These are phyloP conservation scores for Drosophila truncata DNA, from an alignment of 1,140 invertebrate genomes.

Conservation along the genomic window DNA sequence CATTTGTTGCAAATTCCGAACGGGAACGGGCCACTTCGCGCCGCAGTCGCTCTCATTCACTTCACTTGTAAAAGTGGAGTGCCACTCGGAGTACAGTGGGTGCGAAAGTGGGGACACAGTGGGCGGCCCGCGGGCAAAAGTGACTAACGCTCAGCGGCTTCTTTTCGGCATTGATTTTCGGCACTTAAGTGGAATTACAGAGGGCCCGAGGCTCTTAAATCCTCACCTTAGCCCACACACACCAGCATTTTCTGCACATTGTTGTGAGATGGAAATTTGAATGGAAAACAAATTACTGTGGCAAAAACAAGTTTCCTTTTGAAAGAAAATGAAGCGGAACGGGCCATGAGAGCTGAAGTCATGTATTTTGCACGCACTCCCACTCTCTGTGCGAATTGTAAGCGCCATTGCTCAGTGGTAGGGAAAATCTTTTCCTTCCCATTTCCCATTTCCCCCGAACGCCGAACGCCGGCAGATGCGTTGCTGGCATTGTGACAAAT, in stretches of 20 bases:
- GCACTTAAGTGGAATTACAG: constrained; percentile 47
- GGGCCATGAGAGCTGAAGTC: constrained; percentile 32
- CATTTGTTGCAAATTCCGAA: constrained; percentile 67
- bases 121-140: constrained; percentile 32
- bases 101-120: not conserved
- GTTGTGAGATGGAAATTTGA: constrained; percentile 56
- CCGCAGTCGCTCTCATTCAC: constrained; percentile 34
- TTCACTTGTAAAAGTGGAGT: constrained; percentile 52
- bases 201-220: constrained; percentile 17
- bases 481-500: constrained; percentile 68
- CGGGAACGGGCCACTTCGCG: constrained; percentile 38
- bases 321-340: constrained; percentile 58
- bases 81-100: constrained; percentile 38
- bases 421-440: constrained; percentile 67
- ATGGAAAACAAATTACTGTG: constrained; percentile 74
- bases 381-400: constrained; percentile 28
- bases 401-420: constrained; percentile 35
- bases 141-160: constrained; percentile 50
- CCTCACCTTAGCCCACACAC: constrained; percentile 17
- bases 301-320: constrained; percentile 77
- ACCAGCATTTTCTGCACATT: not conserved
- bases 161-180: constrained; percentile 46
- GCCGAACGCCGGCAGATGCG: constrained; percentile 49
- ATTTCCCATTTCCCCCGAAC: constrained; percentile 58
- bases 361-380: constrained; percentile 30